These are phyloP conservation scores for Engystomops pustulosus DNA, from an alignment of 2,113 vertebrate genomes.

Conservation along the genomic window DNA sequence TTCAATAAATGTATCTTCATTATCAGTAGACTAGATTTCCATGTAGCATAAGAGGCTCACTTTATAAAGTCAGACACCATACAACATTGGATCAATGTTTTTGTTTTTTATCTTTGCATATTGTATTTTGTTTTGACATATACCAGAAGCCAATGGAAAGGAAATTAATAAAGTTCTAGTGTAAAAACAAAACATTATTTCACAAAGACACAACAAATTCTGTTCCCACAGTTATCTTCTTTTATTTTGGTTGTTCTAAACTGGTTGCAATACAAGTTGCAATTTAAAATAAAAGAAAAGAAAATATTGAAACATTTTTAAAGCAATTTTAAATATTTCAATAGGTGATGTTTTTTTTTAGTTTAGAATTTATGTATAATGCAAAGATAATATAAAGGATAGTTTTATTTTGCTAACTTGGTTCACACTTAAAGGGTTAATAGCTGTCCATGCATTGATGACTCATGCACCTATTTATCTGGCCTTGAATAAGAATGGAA, in stretches of 20 bases:
- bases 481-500: constrained; percentile 55
- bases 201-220: background rate
- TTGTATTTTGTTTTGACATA: background rate
- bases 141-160: background rate
- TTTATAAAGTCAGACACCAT: background rate
- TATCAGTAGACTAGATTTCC: background rate
- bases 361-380: background rate
- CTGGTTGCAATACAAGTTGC: too few relatives aligned
- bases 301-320: too few relatives aligned
- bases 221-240: background rate
- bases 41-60: background rate
- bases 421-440: constrained; percentile 30
- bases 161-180: background rate
- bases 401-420: too few relatives aligned
- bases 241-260: background rate
- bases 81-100: background rate
- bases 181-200: background rate
- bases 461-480: constrained; percentile 43
- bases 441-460: constrained; percentile 33
- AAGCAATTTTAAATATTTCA: too few relatives aligned
- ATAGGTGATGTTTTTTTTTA: too few relatives aligned
- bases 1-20: too few relatives aligned
- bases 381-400: too few relatives aligned
- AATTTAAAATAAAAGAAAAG: too few relatives aligned
- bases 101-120: background rate